Conservation (phyloP, 2,113 vertebrate genomes). For the Podarcis raffonei region DNA sequence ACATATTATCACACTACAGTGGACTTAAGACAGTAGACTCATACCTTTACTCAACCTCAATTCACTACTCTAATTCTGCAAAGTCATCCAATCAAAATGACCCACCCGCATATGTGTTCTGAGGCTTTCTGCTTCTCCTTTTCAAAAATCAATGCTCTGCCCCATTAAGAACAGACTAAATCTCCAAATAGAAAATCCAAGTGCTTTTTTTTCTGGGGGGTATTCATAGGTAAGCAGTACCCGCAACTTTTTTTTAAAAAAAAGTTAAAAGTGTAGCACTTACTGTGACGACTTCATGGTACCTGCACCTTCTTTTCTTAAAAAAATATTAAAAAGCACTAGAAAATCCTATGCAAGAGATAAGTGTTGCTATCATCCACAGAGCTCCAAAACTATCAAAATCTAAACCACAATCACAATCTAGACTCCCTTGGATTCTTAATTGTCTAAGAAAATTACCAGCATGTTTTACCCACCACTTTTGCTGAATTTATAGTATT, state of each 20-base stretch:
- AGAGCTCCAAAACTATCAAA: neutral
- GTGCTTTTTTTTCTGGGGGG: no score
- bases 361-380: neutral
- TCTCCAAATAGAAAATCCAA: neutral
- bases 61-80: neutral
- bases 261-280: no score
- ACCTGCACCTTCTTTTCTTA: no score
- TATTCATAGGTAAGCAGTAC: no score
- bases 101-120: neutral
- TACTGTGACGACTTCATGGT: neutral
- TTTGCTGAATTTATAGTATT: no score
- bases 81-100: slow-evolving; percentile 7
- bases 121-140: neutral
- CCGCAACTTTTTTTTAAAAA: no score
- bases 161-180: neutral
- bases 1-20: neutral
- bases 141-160: neutral
- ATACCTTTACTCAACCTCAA: neutral
- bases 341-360: neutral
- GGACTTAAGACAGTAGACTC: neutral
- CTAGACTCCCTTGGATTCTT: neutral
- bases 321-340: no score
- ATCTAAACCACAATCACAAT: neutral
- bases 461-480: neutral
- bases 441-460: neutral